phyloP scores from a whole-genome alignment of 2,113 vertebrate species.

The Regulus satrapa region DNA sequence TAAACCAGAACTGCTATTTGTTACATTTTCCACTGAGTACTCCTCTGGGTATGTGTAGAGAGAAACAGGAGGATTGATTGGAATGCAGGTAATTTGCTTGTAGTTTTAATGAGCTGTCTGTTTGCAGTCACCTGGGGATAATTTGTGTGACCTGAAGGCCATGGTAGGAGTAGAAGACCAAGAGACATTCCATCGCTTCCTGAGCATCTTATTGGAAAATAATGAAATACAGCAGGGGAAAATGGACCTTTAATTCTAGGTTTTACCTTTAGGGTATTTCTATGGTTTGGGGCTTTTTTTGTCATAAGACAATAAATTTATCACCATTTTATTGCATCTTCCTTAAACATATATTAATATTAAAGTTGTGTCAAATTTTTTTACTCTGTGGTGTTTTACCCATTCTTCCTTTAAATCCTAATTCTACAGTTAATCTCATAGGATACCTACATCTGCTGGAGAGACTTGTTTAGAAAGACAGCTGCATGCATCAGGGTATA shows the following conservation, averaged over 20 bases:
- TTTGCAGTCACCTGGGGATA: neutral
- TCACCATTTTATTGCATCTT: neutral
- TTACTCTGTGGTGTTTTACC: neutral
- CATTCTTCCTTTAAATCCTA: neutral
- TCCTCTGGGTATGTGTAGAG: neutral
- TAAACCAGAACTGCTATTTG: neutral
- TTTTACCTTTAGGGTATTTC: neutral
- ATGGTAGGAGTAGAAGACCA: neutral
- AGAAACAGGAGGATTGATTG: neutral
- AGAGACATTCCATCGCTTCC: neutral
- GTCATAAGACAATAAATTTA: neutral
- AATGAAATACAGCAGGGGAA: neutral
- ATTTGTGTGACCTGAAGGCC: neutral
- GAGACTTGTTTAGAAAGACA: neutral
- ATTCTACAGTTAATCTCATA: neutral
- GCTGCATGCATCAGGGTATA: neutral
- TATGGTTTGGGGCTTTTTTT: neutral
- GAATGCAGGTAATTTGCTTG: neutral
- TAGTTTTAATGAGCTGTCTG: neutral
- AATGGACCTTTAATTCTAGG: neutral
- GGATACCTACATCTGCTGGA: neutral
- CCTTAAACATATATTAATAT: neutral
- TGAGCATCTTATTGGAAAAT: neutral
- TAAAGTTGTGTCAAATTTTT: neutral
- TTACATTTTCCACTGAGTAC: neutral